These are phyloP conservation scores for Portunus trituberculatus DNA, from an alignment of 1,140 invertebrate genomes.

Conservation along the genomic window DNA sequence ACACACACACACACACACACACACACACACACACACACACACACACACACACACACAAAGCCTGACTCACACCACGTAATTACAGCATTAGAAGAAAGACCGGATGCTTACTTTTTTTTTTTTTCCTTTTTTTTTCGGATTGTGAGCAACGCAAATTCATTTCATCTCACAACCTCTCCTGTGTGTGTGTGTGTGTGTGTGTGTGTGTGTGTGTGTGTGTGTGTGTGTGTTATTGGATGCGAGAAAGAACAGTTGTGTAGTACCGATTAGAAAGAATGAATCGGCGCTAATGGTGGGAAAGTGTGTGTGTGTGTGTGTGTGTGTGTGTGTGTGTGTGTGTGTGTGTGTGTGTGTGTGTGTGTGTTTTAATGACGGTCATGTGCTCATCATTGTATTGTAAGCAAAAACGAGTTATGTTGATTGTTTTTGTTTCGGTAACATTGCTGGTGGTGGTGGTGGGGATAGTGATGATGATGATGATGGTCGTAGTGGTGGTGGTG, in stretches of 20 bases:
- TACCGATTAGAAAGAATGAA: not conserved
- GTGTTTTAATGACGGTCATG: not conserved
- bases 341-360: not conserved
- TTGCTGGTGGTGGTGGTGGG: too few species aligned
- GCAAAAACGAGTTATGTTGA: not conserved
- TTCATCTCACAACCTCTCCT: not conserved
- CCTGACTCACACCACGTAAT: not conserved
- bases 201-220: slow-evolving; percentile 4
- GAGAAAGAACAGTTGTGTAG: too few species aligned
- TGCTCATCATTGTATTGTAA: too few species aligned
- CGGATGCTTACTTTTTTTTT: not conserved
- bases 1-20: slow-evolving; percentile 1
- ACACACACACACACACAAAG: not conserved
- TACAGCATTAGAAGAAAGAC: slow-evolving; percentile 11
- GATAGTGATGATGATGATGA: not conserved
- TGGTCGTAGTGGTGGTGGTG: not conserved
- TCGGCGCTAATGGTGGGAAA: not conserved
- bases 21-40: too few species aligned
- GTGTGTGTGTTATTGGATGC: too few species aligned
- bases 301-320: slow-evolving; percentile 32
- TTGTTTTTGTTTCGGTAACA: not conserved
- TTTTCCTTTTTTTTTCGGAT: not conserved
- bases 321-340: slow-evolving; percentile 41
- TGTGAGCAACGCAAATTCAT: not conserved
- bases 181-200: not conserved